Conservation (phyloP, 2,797 vertebrate genomes). For the Lepus townsendii region DNA sequence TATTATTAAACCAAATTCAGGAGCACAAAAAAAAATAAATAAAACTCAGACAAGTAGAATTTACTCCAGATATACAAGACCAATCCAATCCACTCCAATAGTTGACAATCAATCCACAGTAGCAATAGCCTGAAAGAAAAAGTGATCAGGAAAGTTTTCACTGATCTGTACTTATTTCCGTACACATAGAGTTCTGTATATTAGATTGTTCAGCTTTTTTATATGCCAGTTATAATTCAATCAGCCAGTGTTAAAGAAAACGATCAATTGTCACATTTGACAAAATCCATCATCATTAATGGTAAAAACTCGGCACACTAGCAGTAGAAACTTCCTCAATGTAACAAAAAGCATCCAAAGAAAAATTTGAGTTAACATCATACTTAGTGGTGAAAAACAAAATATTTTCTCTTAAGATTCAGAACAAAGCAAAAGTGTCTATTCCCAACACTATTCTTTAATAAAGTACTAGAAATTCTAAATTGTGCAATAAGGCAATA, state of each 20-base stretch:
- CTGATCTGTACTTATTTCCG: background rate
- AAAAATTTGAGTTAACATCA: too few species aligned
- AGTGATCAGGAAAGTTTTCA: too few species aligned
- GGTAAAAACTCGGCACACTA: background rate
- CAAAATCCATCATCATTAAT: background rate
- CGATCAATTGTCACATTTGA: background rate
- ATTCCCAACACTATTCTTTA: too few species aligned
- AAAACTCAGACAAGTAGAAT: background rate
- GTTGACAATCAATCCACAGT: background rate
- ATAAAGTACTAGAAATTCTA: background rate
- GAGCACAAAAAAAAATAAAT: background rate
- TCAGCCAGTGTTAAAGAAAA: background rate
- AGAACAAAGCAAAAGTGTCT: background rate
- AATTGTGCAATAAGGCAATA: background rate
- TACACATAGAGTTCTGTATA: background rate
- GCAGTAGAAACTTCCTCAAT: background rate
- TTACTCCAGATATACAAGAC: background rate
- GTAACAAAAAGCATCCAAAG: background rate
- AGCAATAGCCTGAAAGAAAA: background rate
- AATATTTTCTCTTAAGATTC: background rate
- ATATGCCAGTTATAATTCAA: background rate
- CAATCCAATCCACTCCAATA: background rate
- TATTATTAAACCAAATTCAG: slow-evolving; percentile 5
- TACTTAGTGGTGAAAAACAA: too few species aligned
- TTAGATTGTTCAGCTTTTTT: background rate